Conservation (phyloP, 1,140 invertebrate species). For the Lasioglossum albipes region DNA sequence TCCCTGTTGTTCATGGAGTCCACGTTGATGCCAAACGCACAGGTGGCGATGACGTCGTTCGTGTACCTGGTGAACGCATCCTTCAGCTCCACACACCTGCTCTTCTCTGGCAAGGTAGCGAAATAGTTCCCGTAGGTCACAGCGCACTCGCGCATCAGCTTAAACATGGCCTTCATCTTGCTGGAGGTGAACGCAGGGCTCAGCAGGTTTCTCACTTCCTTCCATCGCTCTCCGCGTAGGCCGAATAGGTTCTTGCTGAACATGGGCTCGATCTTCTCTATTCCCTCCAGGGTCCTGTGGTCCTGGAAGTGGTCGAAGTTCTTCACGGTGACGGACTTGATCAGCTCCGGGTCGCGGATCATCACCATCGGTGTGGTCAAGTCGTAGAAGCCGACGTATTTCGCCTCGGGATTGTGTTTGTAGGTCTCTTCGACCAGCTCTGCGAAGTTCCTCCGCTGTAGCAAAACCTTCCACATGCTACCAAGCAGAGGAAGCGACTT, state of each 20-base stretch:
- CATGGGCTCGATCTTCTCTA: conserved; percentile 62
- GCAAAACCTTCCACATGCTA: background rate
- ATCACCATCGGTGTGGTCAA: conserved; percentile 64
- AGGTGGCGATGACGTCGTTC: conserved; percentile 77
- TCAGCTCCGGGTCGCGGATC: conserved; percentile 71
- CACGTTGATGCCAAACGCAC: conserved; percentile 72
- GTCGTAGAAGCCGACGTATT: conserved; percentile 64
- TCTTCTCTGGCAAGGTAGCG: conserved; percentile 47
- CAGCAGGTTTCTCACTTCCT: conserved; percentile 64
- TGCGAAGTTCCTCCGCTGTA: background rate
- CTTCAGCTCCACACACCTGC: conserved; percentile 64
- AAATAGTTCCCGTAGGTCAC: conserved; percentile 17
- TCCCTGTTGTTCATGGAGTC: conserved; percentile 59
- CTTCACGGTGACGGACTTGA: conserved; percentile 67
- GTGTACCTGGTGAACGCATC: conserved; percentile 75
- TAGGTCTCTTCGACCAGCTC: conserved; percentile 24
- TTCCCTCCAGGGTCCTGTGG: conserved; percentile 64
- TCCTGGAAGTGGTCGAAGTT: conserved; percentile 73
- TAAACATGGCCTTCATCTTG: conserved; percentile 55
- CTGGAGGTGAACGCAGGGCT: conserved; percentile 73
- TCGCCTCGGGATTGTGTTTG: conserved; percentile 30
- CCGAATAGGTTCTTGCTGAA: conserved; percentile 69
- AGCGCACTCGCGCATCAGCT: conserved; percentile 44
- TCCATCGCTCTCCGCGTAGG: conserved; percentile 71
- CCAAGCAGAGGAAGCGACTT: background rate